Evolutionary conservation across 2,797 vertebrate genomes (phyloP), one percentile per base, ranked within the genome.

Genomic region (Falco cherrug): DNA sequence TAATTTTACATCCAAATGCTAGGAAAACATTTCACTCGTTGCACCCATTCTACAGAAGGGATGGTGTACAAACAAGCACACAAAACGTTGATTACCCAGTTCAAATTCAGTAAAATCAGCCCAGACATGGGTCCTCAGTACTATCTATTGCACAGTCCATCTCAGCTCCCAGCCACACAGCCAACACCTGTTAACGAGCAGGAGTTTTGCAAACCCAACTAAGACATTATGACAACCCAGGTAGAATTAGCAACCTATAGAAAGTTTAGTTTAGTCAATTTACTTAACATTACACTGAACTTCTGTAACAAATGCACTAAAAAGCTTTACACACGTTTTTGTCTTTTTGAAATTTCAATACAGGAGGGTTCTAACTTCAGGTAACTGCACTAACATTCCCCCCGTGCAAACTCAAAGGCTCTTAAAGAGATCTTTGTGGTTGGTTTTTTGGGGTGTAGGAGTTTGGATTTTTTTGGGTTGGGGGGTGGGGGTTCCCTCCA

Each of bases 361-460:
- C 9, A 35, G 43, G 82, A 51, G 4, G 4, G 57, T 39, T 41
- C 9, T 60, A 50, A 60, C 21, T 61, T 39, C 29, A 41, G 41
- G 10, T 65, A 65, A 65, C 35, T 31, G 21, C 54, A 37, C 15
- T 50, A 57, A 25, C 19, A 45, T 22, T 19, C 5, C 5, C 13
- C 9, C 10, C 6, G 14, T 59, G 68, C 35, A 89, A 59, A 53
- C 7, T 33, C 79, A 77, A 74, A 47, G 15, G 22, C 8, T 65
- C 16, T 47, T n/a, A 20, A 20, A 77, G 16, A 86, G 11, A 43
- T 16, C 11, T 63, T 47, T 50, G 24, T 18, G 2, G 3, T 39
- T 56, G 1, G 16, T 2, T 10, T 13, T 48, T 78, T 0, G 0
- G 13, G 14, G 5, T 4, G 8, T 54, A 15, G n/a, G 21, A 17